phyloP scores from a whole-genome alignment of 1,140 invertebrate genomes.

The Drosophila albomicans region DNA sequence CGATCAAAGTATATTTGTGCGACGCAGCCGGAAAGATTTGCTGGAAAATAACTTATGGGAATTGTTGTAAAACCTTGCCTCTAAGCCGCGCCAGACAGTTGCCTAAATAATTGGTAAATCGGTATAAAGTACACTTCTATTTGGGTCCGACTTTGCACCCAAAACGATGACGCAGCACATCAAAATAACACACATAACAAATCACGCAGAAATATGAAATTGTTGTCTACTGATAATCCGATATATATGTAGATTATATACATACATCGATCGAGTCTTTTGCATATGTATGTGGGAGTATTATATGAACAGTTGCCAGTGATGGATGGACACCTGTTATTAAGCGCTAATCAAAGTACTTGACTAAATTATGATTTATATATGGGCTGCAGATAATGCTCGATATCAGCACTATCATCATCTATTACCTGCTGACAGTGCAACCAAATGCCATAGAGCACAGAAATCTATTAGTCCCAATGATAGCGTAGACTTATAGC shows the following conservation, averaged over 20 bases:
- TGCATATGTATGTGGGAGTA: conserved; percentile 1
- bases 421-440: background rate
- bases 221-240: conserved; percentile 6
- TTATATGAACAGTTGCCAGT: conserved; percentile 10
- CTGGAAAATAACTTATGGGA: background rate
- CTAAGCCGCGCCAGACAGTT: background rate
- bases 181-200: background rate
- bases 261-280: no score
- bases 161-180: conserved; percentile 5
- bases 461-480: conserved; percentile 25
- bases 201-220: conserved; percentile 25
- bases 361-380: conserved; percentile 66
- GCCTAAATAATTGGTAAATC: conserved; percentile 5
- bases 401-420: conserved; percentile 9
- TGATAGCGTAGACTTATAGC: conserved; percentile 12
- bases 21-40: no score
- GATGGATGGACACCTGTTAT: conserved; percentile 51
- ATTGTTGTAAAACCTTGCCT: background rate
- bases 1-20: background rate
- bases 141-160: background rate
- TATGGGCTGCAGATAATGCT: conserved; percentile 16
- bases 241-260: background rate
- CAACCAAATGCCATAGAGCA: background rate
- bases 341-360: conserved; percentile 56
- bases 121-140: no score